phyloP scores from a whole-genome alignment of 2,888 invertebrate genomes.

The Caenorhabditis sp. region DNA sequence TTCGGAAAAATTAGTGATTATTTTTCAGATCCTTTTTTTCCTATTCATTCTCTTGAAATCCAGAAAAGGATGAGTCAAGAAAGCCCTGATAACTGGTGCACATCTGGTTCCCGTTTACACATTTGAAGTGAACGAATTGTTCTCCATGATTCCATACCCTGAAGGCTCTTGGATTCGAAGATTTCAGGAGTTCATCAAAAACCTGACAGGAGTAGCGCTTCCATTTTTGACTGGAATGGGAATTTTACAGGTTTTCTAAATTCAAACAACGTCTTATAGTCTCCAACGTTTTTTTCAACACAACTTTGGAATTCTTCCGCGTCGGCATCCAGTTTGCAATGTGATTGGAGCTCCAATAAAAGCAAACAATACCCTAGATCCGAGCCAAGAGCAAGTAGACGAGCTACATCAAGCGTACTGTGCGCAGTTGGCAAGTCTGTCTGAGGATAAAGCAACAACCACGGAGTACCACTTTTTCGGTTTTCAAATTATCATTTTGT shows the following conservation, averaged over 20 bases:
- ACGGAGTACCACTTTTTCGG: too few relatives aligned
- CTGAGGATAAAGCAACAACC: conserved; percentile 89
- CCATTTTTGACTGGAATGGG: conserved; percentile 84
- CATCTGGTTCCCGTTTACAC: conserved; percentile 80
- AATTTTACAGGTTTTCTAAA: conserved; percentile 79
- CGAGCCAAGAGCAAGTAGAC: conserved; percentile 86
- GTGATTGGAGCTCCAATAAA: conserved; percentile 88
- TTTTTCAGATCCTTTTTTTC: not conserved
- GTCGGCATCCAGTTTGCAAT: conserved; percentile 80
- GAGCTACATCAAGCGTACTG: conserved; percentile 87
- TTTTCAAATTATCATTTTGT: too few relatives aligned
- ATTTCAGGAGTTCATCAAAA: conserved; percentile 61
- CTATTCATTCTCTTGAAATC: not conserved
- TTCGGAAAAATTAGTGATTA: not conserved
- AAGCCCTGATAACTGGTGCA: conserved; percentile 63
- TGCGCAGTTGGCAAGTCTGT: conserved; percentile 84
- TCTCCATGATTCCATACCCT: conserved; percentile 49
- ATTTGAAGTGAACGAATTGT: conserved; percentile 80
- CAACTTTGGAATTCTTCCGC: conserved; percentile 1
- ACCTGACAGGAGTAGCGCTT: conserved; percentile 78
- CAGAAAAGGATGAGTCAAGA: conserved; percentile 33
- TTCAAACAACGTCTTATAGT: too few relatives aligned
- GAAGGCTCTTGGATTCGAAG: conserved; percentile 49
- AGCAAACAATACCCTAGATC: conserved; percentile 85
- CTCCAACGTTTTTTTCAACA: not conserved